Conservation (phyloP, 1,140 invertebrate genomes). For the Caligus rogercresseyi region DNA sequence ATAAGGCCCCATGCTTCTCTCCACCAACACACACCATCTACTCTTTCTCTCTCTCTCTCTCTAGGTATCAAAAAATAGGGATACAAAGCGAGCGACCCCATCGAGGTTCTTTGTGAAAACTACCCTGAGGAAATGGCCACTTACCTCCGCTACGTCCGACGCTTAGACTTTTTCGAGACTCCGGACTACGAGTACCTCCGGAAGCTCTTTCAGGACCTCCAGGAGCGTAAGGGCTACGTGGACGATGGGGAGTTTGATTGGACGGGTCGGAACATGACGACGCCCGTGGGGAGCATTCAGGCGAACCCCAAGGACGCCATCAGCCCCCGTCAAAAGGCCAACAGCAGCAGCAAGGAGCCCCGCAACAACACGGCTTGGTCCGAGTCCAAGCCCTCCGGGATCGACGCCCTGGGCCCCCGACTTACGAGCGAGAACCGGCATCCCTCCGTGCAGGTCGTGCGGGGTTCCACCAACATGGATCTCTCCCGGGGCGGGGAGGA, state of each 20-base stretch:
- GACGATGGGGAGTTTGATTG: conserved; percentile 96
- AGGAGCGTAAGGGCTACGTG: conserved; percentile 74
- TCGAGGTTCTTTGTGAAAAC: conserved; percentile 90
- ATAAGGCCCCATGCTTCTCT: too few species aligned
- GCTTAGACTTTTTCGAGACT: conserved; percentile 97
- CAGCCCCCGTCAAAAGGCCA: conserved; percentile 6
- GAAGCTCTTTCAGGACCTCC: conserved; percentile 83
- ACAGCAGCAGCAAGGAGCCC: not conserved
- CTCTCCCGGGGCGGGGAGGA: conserved; percentile 16
- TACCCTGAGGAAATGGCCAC: conserved; percentile 95
- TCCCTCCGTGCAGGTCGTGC: conserved; percentile 18
- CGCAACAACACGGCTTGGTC: conserved; percentile 16
- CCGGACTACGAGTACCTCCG: conserved; percentile 97
- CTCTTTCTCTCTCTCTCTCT: not conserved
- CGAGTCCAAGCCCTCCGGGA: conserved; percentile 19
- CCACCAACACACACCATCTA: too few species aligned
- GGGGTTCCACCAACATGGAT: conserved; percentile 18
- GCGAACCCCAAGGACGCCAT: conserved; percentile 9
- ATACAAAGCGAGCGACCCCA: conserved; percentile 93
- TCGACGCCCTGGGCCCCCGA: conserved; percentile 8
- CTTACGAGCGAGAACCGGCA: conserved; percentile 7
- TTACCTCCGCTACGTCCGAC: conserved; percentile 88
- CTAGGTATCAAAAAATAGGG: conserved; percentile 89
- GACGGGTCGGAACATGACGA: conserved; percentile 79
- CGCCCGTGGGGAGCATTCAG: conserved; percentile 8